phyloP scores from a whole-genome alignment of 2,797 vertebrate species.

The Typhlichthys subterraneus region DNA sequence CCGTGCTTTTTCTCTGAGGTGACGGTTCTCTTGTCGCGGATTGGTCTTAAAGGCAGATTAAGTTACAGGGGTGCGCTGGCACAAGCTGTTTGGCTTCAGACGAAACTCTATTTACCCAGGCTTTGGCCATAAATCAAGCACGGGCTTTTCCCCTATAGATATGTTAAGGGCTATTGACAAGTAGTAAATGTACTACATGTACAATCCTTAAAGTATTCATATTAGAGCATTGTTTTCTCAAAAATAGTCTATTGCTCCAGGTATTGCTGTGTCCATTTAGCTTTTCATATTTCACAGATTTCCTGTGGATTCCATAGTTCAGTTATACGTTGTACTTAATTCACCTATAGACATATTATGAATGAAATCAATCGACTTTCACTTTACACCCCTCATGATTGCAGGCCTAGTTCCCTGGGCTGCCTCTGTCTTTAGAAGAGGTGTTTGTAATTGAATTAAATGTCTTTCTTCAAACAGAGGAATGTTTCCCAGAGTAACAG shows the following conservation, averaged over 20 bases:
- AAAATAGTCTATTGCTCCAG: no score
- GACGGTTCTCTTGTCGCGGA: conserved; percentile 24
- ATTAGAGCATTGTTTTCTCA: no score
- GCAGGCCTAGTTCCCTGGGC: conserved; percentile 29
- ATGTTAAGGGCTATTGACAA: conserved; percentile 51
- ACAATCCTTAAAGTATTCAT: not conserved
- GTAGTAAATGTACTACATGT: conserved; percentile 46
- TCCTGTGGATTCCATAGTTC: not conserved
- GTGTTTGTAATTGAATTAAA: conserved; percentile 74
- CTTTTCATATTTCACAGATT: no score
- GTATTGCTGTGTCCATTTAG: no score
- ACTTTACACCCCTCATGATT: conserved; percentile 5
- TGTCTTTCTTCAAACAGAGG: conserved; percentile 66
- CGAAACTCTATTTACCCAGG: conserved; percentile 73
- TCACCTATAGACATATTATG: no score
- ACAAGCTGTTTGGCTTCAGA: conserved; percentile 63
- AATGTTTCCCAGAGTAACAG: conserved; percentile 69
- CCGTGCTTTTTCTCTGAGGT: conserved; percentile 35
- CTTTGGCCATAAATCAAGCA: conserved; percentile 56
- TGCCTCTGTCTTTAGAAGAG: conserved; percentile 56
- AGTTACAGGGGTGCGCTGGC: conserved; percentile 60
- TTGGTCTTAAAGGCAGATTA: conserved; percentile 45
- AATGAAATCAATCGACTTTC: conserved; percentile 17
- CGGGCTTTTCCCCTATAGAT: conserved; percentile 38
- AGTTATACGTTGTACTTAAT: not conserved